Evolutionary conservation across 2,888 invertebrate species (phyloP).

Genomic region (Lasioglossum zephyrum): DNA sequence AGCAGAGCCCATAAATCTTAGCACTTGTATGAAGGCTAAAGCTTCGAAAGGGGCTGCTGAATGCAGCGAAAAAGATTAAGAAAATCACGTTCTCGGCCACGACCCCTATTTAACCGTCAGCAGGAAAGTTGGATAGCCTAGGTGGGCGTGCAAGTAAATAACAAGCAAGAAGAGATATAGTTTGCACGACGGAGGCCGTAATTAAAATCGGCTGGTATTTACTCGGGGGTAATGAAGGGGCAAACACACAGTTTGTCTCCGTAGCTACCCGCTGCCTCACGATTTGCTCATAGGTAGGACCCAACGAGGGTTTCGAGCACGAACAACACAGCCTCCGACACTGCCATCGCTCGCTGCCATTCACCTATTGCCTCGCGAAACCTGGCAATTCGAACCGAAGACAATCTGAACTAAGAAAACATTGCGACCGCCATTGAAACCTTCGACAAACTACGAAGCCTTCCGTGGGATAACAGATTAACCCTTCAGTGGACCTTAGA

Average conservation of each 20-base stretch:
- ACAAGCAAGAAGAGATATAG: conserved; percentile 81
- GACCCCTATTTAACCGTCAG: conserved; percentile 75
- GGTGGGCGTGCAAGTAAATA: conserved; percentile 79
- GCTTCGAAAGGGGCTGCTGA: background rate
- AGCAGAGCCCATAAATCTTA: conserved; percentile 10
- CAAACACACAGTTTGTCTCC: conserved; percentile 83
- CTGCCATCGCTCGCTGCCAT: conserved; percentile 11
- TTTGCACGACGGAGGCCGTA: conserved; percentile 77
- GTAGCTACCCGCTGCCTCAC: conserved; percentile 70
- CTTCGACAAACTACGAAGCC: background rate
- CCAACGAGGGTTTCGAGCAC: background rate
- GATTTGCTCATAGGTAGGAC: conserved; percentile 36
- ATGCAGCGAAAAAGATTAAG: conserved; percentile 32
- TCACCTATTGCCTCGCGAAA: conserved; percentile 17
- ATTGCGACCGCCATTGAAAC: background rate
- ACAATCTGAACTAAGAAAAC: background rate
- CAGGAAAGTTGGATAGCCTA: conserved; percentile 79
- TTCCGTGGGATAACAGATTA: background rate
- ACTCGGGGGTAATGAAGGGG: conserved; percentile 83
- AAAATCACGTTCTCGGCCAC: conserved; percentile 64
- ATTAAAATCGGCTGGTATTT: conserved; percentile 83
- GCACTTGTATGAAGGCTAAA: background rate
- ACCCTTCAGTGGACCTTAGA: background rate
- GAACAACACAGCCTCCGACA: conserved; percentile 5
- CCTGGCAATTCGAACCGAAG: conserved; percentile 28